Conservation (phyloP, 2,888 invertebrate genomes). For the Heliconius hortense region DNA sequence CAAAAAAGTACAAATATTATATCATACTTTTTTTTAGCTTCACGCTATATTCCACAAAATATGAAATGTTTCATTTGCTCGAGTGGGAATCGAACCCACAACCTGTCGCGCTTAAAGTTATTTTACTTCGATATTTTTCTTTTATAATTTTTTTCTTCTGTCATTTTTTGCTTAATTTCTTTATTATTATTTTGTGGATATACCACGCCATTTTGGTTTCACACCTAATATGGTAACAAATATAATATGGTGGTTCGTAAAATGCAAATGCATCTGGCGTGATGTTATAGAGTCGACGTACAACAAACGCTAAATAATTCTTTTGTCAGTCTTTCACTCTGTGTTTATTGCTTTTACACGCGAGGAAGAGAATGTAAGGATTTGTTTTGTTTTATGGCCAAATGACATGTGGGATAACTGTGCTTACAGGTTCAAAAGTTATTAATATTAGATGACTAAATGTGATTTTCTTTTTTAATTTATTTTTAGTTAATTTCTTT, state of each 20-base stretch:
- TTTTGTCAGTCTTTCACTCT: slow-evolving; percentile 15
- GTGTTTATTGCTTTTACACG: background rate
- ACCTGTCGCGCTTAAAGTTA: too few relatives aligned
- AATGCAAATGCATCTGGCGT: slow-evolving; percentile 1
- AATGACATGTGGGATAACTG: background rate
- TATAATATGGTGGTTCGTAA: slow-evolving; percentile 5
- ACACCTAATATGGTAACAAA: slow-evolving; percentile 11
- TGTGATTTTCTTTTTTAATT: background rate
- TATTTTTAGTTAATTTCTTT: background rate
- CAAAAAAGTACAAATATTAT: too few relatives aligned
- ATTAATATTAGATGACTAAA: background rate
- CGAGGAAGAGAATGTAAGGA: background rate
- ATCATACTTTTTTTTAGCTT: too few relatives aligned
- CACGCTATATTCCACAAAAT: too few relatives aligned
- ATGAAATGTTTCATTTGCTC: too few relatives aligned
- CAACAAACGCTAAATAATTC: slow-evolving; percentile 25
- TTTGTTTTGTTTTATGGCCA: background rate
- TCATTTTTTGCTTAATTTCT: too few relatives aligned
- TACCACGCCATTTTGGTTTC: background rate
- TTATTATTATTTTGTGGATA: too few relatives aligned
- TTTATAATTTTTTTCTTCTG: too few relatives aligned
- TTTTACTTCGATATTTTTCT: too few relatives aligned
- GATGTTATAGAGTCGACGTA: slow-evolving; percentile 1
- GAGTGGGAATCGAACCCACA: too few relatives aligned
- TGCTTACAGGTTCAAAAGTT: background rate